Conservation (phyloP, 1,140 invertebrate genomes). For the Drosophila cardini region DNA sequence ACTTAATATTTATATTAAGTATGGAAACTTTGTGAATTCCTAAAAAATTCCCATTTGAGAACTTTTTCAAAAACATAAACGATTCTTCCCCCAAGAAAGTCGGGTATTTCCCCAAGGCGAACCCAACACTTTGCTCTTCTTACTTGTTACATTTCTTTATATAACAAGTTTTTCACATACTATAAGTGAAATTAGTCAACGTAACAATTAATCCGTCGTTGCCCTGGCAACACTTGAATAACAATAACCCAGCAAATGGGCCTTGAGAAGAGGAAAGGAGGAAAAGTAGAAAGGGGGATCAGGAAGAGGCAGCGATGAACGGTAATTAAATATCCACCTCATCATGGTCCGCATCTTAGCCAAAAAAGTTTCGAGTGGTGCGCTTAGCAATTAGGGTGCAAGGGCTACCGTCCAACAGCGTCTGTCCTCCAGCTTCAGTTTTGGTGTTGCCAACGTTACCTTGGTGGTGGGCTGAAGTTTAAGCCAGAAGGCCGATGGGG, state of each 20-base stretch:
- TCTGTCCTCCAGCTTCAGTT: too few relatives aligned
- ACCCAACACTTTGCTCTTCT: not conserved
- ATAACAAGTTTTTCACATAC: constrained; percentile 39
- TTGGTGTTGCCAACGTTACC: constrained; percentile 35
- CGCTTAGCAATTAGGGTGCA: constrained; percentile 71
- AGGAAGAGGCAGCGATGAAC: constrained; percentile 54
- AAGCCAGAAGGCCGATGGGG: constrained; percentile 2
- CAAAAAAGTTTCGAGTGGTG: constrained; percentile 58
- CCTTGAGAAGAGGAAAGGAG: not conserved
- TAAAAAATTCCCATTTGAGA: too few relatives aligned
- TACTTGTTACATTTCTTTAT: constrained; percentile 32
- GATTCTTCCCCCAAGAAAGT: too few relatives aligned
- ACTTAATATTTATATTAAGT: too few relatives aligned
- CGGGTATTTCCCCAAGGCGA: too few relatives aligned
- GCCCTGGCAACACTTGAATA: constrained; percentile 67
- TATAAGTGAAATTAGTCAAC: constrained; percentile 63
- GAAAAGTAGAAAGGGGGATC: too few relatives aligned
- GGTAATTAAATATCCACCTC: constrained; percentile 70
- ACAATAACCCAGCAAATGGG: constrained; percentile 42
- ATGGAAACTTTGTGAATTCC: too few relatives aligned
- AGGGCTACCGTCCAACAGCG: constrained; percentile 60
- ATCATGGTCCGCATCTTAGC: constrained; percentile 11
- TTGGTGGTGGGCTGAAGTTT: constrained; percentile 4
- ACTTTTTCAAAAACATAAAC: too few relatives aligned
- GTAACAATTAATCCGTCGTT: constrained; percentile 70